These are phyloP conservation scores for Gracilinanus agilis DNA, from an alignment of 2,113 vertebrate genomes.

Conservation along the genomic window DNA sequence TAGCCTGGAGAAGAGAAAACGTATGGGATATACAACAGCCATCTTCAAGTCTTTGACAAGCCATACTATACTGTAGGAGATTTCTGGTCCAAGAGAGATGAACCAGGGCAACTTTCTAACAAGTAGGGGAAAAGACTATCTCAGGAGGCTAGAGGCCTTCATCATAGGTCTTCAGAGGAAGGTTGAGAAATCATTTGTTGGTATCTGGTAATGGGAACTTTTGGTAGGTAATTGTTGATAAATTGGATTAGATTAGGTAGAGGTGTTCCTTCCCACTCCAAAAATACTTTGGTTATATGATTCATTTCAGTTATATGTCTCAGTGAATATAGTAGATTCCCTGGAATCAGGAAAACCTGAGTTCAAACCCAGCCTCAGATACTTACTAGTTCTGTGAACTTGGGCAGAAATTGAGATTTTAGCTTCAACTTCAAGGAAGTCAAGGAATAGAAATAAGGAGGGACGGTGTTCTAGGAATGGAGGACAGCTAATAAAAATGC, in stretches of 20 bases:
- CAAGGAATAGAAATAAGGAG: not conserved
- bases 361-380: no score
- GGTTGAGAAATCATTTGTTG: not conserved
- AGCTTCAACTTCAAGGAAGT: not conserved
- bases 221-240: not conserved
- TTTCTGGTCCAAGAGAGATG: not conserved
- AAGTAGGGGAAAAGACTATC: not conserved
- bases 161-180: not conserved
- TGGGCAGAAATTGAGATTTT: not conserved
- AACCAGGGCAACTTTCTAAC: not conserved
- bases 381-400: no score
- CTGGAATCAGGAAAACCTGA: no score
- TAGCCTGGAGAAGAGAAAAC: not conserved
- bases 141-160: not conserved
- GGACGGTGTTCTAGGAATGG: not conserved
- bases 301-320: no score
- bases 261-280: not conserved
- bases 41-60: not conserved
- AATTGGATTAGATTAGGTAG: not conserved
- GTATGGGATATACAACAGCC: not conserved
- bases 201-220: not conserved
- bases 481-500: not conserved
- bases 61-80: no score
- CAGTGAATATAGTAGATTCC: no score
- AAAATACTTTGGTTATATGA: not conserved